Evolutionary conservation across 2,888 invertebrate species (phyloP), one percentile per base, ranked within the genome.

Genomic region (Polyploca ridens): DNA sequence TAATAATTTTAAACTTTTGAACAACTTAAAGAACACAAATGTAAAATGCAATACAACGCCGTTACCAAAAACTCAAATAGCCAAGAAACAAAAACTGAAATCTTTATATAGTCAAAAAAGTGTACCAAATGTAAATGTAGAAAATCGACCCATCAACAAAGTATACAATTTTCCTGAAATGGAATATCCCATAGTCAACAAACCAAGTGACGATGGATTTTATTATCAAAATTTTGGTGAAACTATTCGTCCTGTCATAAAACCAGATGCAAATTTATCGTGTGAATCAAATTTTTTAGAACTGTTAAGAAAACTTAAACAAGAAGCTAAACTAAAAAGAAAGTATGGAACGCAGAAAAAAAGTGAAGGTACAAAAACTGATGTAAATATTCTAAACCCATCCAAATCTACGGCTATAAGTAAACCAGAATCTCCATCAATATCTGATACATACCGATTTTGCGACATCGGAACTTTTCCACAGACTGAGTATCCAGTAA

Each of bases 401-500:
- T 10, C 60, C 11, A 16, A 19, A 16, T 11, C 19, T 41, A 7
- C 19, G 27, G 27, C 44, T 19, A 8, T 54, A 0, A 19, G 6
- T 54, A 54, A 10, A 10, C 38, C 67, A 49, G 74, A 75, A 62
- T 64, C 66, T 62, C 60, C 68, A 11, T 62, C 68, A 14, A 62
- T 66, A 14, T 63, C 70, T 13, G 70, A 75, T 33, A 64, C 77
- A 3, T 68, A 66, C 33, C 76, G 70, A 57, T 75, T 79, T 16
- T 67, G 70, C 33, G 76, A 81, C 63, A 62, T 75, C 46, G 74
- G 71, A 10, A 64, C 69, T 19, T 93, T 90, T 75, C 91, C 91
- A 27, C 89, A 90, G 69, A 86, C 90, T 3, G 86, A 90, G 69
- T 92, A 90, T 75, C 92, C 92, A 13, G 69, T 88, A 8, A 82